A percentile compares a stretch with the other conserved stretches of the same genome.
These are phyloP conservation scores for Amblyornis subalaris DNA, from an alignment of 2,113 vertebrate species.

Conservation along the genomic window DNA sequence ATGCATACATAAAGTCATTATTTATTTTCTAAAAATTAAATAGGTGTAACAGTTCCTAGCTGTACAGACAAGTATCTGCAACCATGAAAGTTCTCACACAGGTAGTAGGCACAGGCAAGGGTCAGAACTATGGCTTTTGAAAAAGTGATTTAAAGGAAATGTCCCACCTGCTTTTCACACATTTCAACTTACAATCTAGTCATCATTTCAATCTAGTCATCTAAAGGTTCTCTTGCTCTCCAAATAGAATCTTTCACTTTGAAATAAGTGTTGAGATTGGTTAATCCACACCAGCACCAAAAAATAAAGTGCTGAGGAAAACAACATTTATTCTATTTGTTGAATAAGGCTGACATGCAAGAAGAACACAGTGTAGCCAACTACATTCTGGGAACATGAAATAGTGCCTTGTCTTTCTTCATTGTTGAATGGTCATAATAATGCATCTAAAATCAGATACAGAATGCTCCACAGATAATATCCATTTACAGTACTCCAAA, in stretches of 20 bases:
- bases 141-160: not conserved
- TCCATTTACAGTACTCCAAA: constrained; percentile 14
- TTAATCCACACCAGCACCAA: not conserved
- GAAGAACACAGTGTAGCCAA: not conserved
- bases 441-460: constrained; percentile 22
- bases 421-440: constrained; percentile 1
- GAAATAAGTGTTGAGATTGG: not conserved
- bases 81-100: not conserved
- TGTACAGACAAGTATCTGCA: not conserved
- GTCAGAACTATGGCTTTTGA: not conserved
- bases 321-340: not conserved
- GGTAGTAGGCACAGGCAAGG: not conserved
- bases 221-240: not conserved
- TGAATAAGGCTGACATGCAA: not conserved
- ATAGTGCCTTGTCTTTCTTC: not conserved
- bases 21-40: not conserved
- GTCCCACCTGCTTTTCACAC: not conserved
- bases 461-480: constrained; percentile 22
- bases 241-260: not conserved
- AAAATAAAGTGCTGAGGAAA: not conserved
- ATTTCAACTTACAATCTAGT: no score
- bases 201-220: not conserved
- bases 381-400: not conserved
- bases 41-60: not conserved
- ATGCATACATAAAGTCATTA: not conserved